Conservation (phyloP, 2,888 invertebrate genomes). For the Microdon myrmicae region DNA sequence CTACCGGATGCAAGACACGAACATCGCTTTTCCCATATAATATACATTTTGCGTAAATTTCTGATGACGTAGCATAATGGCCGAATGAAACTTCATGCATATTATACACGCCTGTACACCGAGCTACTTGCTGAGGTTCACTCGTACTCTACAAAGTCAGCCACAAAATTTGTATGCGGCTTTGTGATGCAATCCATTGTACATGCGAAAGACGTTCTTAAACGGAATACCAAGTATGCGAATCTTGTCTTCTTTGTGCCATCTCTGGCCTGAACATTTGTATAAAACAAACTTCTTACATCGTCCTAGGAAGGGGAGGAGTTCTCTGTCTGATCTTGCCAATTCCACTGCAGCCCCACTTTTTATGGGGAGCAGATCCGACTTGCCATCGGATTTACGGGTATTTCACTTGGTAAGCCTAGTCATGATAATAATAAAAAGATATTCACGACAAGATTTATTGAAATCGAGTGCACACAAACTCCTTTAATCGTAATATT, state of each 20-base stretch:
- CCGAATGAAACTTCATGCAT: constrained; percentile 2
- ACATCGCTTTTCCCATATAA: constrained; percentile 7
- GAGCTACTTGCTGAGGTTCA: constrained; percentile 15
- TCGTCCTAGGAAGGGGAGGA: no score
- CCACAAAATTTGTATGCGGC: constrained; percentile 38
- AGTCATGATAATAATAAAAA: no score
- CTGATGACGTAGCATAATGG: not conserved
- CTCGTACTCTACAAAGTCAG: constrained; percentile 40
- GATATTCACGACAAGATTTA: no score
- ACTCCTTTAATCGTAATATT: no score
- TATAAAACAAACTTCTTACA: no score
- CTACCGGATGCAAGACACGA: no score
- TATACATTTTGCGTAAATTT: constrained; percentile 1
- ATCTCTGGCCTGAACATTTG: constrained; percentile 4
- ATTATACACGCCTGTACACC: constrained; percentile 1
- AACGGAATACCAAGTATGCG: constrained; percentile 1
- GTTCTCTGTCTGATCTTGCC: no score
- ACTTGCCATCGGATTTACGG: no score
- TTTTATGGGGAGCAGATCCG: no score
- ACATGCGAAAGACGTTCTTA: not conserved
- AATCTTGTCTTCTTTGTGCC: not conserved
- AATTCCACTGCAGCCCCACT: no score
- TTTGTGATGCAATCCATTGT: constrained; percentile 37
- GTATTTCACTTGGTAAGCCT: no score
- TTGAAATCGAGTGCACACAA: no score